Evolutionary conservation across 92 coral and sea anemone genomes (phyloP).

Genomic region (Paragorgia papillata): DNA sequence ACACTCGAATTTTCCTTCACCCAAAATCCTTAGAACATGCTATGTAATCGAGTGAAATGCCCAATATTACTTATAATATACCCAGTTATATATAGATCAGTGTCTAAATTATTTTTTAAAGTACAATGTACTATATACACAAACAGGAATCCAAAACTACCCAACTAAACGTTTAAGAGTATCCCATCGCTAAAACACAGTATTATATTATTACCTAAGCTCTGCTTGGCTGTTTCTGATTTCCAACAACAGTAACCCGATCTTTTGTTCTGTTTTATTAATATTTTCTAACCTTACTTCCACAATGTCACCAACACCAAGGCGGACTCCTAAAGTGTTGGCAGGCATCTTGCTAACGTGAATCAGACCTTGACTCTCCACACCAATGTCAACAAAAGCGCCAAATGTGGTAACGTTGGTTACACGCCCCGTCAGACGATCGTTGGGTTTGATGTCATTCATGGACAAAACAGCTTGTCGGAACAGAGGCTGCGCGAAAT

Average conservation of each 20-base stretch:
- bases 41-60: too few relatives aligned
- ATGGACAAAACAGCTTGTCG: constrained; percentile 73
- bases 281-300: constrained; percentile 70
- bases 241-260: not conserved
- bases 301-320: constrained; percentile 83
- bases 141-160: too few relatives aligned
- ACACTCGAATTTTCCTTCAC: too few relatives aligned
- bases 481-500: constrained; percentile 86
- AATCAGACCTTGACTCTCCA: constrained; percentile 77
- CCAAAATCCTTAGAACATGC: too few relatives aligned
- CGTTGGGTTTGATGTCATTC: constrained; percentile 67
- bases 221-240: constrained; percentile 1
- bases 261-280: constrained; percentile 47
- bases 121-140: too few relatives aligned
- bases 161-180: too few relatives aligned
- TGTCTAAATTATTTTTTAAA: too few relatives aligned
- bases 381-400: constrained; percentile 96
- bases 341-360: constrained; percentile 71
- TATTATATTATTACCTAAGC: too few relatives aligned
- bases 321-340: constrained; percentile 23
- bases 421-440: constrained; percentile 79
- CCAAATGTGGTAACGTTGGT: constrained; percentile 93
- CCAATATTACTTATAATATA: too few relatives aligned
- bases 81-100: too few relatives aligned
- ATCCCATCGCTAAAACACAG: too few relatives aligned